phyloP scores from a whole-genome alignment of 2,888 invertebrate genomes.

The Pachycephus smyrnensis region DNA sequence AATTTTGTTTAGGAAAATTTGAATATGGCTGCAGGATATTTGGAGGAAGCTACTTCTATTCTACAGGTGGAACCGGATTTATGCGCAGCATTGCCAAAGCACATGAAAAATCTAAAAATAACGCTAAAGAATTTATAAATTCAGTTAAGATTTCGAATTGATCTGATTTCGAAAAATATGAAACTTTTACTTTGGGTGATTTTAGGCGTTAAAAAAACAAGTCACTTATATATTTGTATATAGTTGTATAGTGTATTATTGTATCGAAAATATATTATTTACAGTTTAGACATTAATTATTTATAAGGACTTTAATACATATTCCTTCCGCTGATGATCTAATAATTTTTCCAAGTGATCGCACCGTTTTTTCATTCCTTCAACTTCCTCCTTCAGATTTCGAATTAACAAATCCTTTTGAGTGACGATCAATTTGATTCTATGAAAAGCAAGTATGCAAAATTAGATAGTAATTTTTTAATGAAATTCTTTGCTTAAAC shows the following conservation, averaged over 20 bases:
- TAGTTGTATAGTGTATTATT: not conserved
- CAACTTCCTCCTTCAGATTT: conserved; percentile 78
- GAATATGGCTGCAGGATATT: not conserved
- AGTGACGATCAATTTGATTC: conserved; percentile 84
- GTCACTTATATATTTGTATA: not conserved
- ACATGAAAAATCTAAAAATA: not conserved
- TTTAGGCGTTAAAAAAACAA: not conserved
- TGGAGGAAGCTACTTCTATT: not conserved
- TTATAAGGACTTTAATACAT: conserved; percentile 65
- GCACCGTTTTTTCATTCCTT: conserved; percentile 78
- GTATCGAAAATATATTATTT: not conserved
- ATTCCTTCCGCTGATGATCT: conserved; percentile 83
- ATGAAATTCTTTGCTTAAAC: not conserved
- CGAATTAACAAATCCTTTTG: conserved; percentile 83
- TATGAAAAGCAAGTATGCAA: conserved; percentile 55
- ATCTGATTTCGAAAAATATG: not conserved
- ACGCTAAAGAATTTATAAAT: not conserved
- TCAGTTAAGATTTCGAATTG: not conserved
- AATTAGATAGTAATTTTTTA: conserved; percentile 1
- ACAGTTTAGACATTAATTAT: not conserved
- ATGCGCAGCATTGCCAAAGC: not conserved
- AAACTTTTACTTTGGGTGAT: not conserved
- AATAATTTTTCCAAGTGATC: conserved; percentile 80
- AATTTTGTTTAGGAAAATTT: not conserved
- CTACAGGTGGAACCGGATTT: not conserved